These are phyloP conservation scores for Siderastrea radians DNA, from an alignment of 92 coral and sea anemone genomes.

Conservation along the genomic window DNA sequence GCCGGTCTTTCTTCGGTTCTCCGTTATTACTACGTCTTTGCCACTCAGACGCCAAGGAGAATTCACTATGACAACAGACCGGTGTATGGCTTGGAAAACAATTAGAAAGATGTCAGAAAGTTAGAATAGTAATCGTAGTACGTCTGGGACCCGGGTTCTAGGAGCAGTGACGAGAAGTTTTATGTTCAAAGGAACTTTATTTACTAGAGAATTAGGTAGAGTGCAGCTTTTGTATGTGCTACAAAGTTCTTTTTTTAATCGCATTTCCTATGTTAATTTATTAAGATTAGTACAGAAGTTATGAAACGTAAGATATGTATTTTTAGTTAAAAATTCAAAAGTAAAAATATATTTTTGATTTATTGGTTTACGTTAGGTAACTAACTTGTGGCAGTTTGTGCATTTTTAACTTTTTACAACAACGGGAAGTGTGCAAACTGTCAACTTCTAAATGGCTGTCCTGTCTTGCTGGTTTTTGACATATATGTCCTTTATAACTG, in stretches of 20 bases:
- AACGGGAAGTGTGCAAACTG: neutral
- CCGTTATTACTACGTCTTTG: too few relatives aligned
- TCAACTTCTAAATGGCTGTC: conserved; percentile 2
- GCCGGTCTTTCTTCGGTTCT: too few relatives aligned
- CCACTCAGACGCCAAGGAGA: too few relatives aligned
- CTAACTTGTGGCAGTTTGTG: neutral
- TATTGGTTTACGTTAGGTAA: neutral
- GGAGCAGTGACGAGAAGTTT: too few relatives aligned
- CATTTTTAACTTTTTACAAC: neutral
- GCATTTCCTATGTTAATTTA: neutral
- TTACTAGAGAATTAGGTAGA: too few relatives aligned
- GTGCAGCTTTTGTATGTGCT: neutral
- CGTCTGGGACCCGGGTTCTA: too few relatives aligned
- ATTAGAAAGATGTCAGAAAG: too few relatives aligned
- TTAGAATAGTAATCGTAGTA: too few relatives aligned
- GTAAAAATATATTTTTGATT: neutral
- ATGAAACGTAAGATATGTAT: neutral
- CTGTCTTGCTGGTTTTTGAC: conserved; percentile 13
- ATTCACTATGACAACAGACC: too few relatives aligned
- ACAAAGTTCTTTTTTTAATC: neutral
- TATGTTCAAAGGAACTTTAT: too few relatives aligned
- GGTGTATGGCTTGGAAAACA: too few relatives aligned
- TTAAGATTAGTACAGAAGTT: neutral
- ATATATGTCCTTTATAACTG: too few relatives aligned
- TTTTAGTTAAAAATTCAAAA: neutral